Percentiles rank a stretch among this genome's conserved stretches.
phyloP scores from a whole-genome alignment of 1,140 invertebrate genomes.

The Adoxophyes honmai region DNA sequence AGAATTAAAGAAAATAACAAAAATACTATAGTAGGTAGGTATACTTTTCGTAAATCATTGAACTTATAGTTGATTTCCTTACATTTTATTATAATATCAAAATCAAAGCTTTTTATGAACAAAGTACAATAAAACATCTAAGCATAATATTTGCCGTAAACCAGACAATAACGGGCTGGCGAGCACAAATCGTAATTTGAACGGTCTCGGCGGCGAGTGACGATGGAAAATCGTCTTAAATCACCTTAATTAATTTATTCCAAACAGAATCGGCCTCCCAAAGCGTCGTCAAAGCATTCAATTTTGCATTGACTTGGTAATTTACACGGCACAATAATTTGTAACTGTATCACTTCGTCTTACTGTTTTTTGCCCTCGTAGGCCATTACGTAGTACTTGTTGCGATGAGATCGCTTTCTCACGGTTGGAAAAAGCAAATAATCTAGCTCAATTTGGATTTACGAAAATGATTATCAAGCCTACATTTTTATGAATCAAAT shows the following conservation, averaged over 20 bases:
- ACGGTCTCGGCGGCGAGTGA: conserved; percentile 46
- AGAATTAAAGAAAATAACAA: no score
- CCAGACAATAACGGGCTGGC: conserved; percentile 37
- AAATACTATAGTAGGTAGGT: no score
- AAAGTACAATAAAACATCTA: conserved; percentile 12
- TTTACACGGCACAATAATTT: conserved; percentile 75
- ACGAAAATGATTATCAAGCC: conserved; percentile 25
- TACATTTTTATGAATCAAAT: conserved; percentile 20
- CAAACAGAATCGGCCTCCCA: conserved; percentile 64
- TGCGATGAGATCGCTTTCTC: conserved; percentile 55
- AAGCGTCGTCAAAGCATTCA: conserved; percentile 57
- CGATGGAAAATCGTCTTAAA: conserved; percentile 61
- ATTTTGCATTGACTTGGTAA: conserved; percentile 73
- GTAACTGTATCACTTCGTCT: conserved; percentile 63
- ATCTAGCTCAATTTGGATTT: conserved; percentile 53
- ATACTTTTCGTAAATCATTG: no score
- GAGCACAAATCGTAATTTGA: conserved; percentile 57
- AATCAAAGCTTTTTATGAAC: background rate
- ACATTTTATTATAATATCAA: background rate
- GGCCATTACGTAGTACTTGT: conserved; percentile 33
- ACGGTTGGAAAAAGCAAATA: conserved; percentile 61
- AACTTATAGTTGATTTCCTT: no score
- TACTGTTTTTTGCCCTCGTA: conserved; percentile 54
- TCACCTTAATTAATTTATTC: conserved; percentile 72
- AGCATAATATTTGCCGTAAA: conserved; percentile 22